These are phyloP conservation scores for Polydrusus pterygomalis DNA, from an alignment of 2,888 invertebrate genomes.

Conservation along the genomic window DNA sequence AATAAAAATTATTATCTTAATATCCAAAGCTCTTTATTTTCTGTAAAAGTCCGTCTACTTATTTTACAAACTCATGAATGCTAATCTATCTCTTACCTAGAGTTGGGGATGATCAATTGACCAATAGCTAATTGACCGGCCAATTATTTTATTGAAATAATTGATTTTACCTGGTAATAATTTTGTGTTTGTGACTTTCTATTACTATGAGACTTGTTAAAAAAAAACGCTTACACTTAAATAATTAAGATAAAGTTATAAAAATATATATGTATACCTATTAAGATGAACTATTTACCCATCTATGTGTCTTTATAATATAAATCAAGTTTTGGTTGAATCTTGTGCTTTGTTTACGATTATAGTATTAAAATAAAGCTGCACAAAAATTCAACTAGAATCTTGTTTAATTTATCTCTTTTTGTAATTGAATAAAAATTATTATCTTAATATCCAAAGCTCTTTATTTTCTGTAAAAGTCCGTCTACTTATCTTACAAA, in stretches of 20 bases:
- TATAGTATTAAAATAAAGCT: neutral
- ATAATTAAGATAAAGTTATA: neutral
- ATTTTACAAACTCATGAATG: no score
- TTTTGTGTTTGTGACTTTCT: neutral
- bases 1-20: no score
- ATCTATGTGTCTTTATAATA: neutral
- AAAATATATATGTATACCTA: constrained; percentile 18
- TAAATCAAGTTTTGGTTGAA: neutral
- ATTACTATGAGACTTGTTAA: constrained; percentile 14
- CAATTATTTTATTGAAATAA: no score
- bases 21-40: no score
- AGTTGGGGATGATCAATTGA: no score
- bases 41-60: no score
- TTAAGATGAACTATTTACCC: neutral
- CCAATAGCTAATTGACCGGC: no score
- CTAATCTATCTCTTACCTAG: no score
- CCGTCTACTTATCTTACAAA: no score
- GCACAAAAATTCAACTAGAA: neutral
- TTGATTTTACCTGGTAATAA: no score
- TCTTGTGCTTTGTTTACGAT: neutral
- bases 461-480: neutral
- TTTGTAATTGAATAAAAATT: constrained; percentile 17
- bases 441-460: neutral
- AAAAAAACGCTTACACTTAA: constrained; percentile 1
- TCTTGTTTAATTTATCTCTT: neutral